Evolutionary conservation across 1,140 invertebrate genomes (phyloP).

Genomic region (Heliconius himera): DNA sequence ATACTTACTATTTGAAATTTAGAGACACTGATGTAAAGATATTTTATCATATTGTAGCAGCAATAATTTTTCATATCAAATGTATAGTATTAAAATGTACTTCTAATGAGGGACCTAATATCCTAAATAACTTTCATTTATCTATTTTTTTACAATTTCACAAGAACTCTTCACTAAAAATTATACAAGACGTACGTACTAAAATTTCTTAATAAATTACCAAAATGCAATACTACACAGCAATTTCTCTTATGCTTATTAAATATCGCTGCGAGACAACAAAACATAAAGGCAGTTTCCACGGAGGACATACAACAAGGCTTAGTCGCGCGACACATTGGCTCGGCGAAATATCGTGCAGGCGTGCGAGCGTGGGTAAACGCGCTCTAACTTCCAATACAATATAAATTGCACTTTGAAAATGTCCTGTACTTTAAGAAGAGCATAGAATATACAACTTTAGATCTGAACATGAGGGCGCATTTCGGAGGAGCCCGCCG

Average conservation of each 20-base stretch:
- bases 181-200: neutral
- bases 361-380: constrained; percentile 72
- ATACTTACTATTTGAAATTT: too few relatives aligned
- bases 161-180: neutral
- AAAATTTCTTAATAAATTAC: constrained; percentile 53
- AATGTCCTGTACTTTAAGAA: constrained; percentile 67
- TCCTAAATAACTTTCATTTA: too few relatives aligned
- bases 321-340: constrained; percentile 70
- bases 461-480: constrained; percentile 56
- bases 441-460: constrained; percentile 63
- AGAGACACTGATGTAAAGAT: too few relatives aligned
- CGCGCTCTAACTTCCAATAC: constrained; percentile 79
- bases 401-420: constrained; percentile 81
- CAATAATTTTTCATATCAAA: too few relatives aligned
- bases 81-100: too few relatives aligned
- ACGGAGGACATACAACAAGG: constrained; percentile 62
- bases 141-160: neutral
- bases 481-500: constrained; percentile 48
- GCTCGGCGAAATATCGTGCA: constrained; percentile 77
- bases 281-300: constrained; percentile 66
- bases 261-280: constrained; percentile 66
- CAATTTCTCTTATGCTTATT: constrained; percentile 71
- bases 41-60: neutral
- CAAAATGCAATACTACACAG: constrained; percentile 49
- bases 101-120: too few relatives aligned